Base-by-base conservation (phyloP, 2,888 invertebrate species). In the Parascotia fuliginaria region DNA sequence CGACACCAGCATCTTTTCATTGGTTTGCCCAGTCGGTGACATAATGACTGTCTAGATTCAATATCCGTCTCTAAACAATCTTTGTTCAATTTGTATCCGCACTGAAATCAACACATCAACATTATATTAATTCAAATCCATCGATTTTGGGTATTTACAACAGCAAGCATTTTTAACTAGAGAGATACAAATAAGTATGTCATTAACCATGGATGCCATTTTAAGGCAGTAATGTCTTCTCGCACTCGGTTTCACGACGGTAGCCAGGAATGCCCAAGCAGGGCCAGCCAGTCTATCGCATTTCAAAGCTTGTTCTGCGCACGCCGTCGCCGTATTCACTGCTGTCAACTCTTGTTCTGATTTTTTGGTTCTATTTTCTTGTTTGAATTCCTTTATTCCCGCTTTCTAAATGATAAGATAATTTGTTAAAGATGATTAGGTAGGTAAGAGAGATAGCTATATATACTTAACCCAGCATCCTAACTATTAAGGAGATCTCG, bases 201-300 rank as follows among this genome's bases (percentile, higher is more conserved):
- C 11, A 67, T 73, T 72, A 42, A 87, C 87, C 53, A 74, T 48
- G 13, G 29, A 31, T 9, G 89, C 89, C 89, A 90, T 90, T 13
- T 77, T 66, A 14, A 60, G 65, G 70, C 83, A 90, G 51, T 79
- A 73, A n/a, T 71, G 32, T 2, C 86, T 74, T 14, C 88, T 77
- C 0, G 82, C 81, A 29, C 64, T 78, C 0, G 87, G 84, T 19
- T 70, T 69, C 7, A 83, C 83, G 0, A 80, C 64, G 0, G 61
- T 73, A 0, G 83, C 67, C 1, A 91, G 74, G 16, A 86, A 53
- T 0, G 77, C 80, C 90, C 91, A 91, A 0, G 89, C 89, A 1
- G 76, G 70, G 2, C 79, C 81, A 0, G 85, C 83, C 1, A 76
- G 69, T 0, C 89, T 67, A 66, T 91, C 92, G 50, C 74, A 79